These are phyloP conservation scores for Chymomyza procnemis DNA, from an alignment of 2,888 invertebrate genomes.

Conservation along the genomic window DNA sequence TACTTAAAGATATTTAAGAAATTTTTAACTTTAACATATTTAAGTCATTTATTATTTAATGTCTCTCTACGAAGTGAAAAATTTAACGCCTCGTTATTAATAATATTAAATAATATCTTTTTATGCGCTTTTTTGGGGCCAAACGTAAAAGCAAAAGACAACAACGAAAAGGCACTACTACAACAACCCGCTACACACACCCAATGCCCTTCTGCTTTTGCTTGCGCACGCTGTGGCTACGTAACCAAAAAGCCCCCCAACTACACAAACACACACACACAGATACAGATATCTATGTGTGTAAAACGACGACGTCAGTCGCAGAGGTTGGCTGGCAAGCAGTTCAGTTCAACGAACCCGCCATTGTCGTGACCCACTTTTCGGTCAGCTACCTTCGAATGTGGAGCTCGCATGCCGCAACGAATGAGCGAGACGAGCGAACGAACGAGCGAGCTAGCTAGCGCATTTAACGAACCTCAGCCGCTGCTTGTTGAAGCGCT, in stretches of 20 bases:
- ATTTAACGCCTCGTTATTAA: constrained; percentile 52
- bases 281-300: constrained; percentile 10
- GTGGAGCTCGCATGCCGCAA: constrained; percentile 70
- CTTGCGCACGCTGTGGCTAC: constrained; percentile 50
- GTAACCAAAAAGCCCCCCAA: constrained; percentile 58
- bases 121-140: constrained; percentile 54
- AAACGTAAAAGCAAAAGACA: constrained; percentile 31
- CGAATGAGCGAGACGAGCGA: constrained; percentile 12
- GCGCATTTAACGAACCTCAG: constrained; percentile 9
- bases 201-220: constrained; percentile 11
- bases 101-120: constrained; percentile 64
- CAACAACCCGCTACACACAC: constrained; percentile 12
- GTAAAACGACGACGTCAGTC: constrained; percentile 10
- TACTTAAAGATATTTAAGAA: background rate
- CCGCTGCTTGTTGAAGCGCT: background rate
- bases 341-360: constrained; percentile 79
- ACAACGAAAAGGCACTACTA: constrained; percentile 26
- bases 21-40: background rate
- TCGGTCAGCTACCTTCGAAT: constrained; percentile 79
- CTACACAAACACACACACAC: background rate
- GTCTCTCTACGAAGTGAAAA: constrained; percentile 7
- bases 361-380: constrained; percentile 79
- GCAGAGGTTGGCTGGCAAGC: constrained; percentile 49
- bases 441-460: constrained; percentile 17
- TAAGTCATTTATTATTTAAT: constrained; percentile 31